Base-by-base conservation (phyloP, 1,140 invertebrate species). In the Gonatopus flavifemur region DNA sequence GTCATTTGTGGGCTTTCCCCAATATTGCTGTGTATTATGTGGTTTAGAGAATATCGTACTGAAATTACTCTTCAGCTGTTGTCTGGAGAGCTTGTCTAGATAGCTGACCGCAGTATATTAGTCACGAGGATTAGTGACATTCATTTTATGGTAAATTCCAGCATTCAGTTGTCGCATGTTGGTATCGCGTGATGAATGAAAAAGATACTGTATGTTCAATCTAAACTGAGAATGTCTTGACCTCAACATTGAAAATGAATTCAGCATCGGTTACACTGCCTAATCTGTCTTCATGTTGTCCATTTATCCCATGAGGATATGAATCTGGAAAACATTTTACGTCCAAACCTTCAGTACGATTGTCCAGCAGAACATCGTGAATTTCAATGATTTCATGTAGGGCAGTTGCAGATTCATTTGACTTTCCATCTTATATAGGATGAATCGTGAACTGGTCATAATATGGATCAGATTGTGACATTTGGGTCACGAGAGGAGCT, bases 61-160 rank as follows among this genome's bases (percentile, higher is more conserved):
- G 5, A 13, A 41, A 13, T 41, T 41, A 18, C n/a, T 22, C 35
- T 64, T 56, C 12, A 66, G 39, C 28, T 61, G 33, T 15, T 64
- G 48, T 38, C 54, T 55, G 28, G 45, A 19, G 16, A 72, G 28
- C 37, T 48, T 41, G 37, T 69, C 15, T 38, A 69, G 37, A 42
- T 64, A 67, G n/a, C 50, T 43, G 9, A 7, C 39, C 28, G 63
- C 65, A 13, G 67, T 64, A 12, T 53, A 62, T 49, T 51, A 40
- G 43, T 47, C 48, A 30, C 32, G 32, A n/a, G n/a, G 41, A 57
- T 69, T 66, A 5, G 50, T 55, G 15, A 68, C 39, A 49, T 67
- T 69, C 39, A 69, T 36, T 56, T 62, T 66, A 43, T 70, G 59
- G 57, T n/a, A 71, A 43, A 70, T 69, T 20, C 67, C 63, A 35